A percentile compares a stretch with the other conserved stretches of the same genome.
Evolutionary conservation across 2,113 vertebrate genomes (phyloP).

Genomic region (Daubentonia madagascariensis): DNA sequence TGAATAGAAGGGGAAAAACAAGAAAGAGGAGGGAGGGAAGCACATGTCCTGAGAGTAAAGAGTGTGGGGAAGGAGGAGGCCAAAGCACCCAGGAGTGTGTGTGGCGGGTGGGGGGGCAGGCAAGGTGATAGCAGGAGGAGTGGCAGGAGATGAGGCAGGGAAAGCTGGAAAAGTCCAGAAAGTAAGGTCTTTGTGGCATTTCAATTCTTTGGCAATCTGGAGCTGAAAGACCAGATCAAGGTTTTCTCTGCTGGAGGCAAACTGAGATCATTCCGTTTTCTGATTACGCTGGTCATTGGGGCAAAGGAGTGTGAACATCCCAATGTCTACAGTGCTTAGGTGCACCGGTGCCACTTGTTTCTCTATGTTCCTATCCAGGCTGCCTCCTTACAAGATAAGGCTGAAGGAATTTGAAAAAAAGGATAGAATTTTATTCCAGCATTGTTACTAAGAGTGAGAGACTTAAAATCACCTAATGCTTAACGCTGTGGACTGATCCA

Average conservation of each 20-base stretch:
- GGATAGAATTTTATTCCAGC: not conserved
- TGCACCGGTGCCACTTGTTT: not conserved
- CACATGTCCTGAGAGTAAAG: not conserved
- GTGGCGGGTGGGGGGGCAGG: too few species aligned
- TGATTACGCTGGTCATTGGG: not conserved
- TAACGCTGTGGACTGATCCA: not conserved
- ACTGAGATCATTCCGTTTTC: not conserved
- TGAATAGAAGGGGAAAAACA: not conserved
- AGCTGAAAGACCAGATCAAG: not conserved
- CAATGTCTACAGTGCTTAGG: rapidly evolving
- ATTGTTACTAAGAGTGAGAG: not conserved
- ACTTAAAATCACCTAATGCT: not conserved
- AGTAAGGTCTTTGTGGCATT: not conserved
- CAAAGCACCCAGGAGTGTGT: too few species aligned
- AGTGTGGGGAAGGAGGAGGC: too few species aligned
- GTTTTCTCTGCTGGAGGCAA: not conserved
- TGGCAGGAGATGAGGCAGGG: rapidly evolving
- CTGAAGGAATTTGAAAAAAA: not conserved
- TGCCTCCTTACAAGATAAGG: not conserved
- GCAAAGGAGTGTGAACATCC: not conserved
- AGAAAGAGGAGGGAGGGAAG: not conserved
- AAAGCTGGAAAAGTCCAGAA: too few species aligned
- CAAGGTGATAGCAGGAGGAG: not conserved
- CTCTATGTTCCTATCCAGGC: not conserved
- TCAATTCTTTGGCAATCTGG: not conserved